These are phyloP conservation scores for Drosophila anomelani DNA, from an alignment of 2,888 invertebrate genomes.

Conservation along the genomic window DNA sequence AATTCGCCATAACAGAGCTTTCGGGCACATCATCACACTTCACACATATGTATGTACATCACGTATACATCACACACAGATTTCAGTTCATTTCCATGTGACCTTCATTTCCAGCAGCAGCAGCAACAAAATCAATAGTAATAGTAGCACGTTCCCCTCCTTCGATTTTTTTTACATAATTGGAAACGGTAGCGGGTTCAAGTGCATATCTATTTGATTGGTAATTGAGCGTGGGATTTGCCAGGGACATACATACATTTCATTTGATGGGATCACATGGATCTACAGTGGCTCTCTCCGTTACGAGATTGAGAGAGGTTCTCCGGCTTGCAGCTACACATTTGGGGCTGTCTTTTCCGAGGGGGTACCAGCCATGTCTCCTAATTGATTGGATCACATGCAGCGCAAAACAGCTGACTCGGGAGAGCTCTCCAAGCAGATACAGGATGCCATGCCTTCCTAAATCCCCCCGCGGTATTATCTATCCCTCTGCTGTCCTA, in stretches of 20 bases:
- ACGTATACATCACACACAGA: conserved; percentile 19
- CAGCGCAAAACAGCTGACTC: not conserved
- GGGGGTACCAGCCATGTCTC: not conserved
- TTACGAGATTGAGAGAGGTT: not conserved
- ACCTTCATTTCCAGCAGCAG: conserved; percentile 73
- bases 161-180: conserved; percentile 32
- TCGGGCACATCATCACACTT: conserved; percentile 6
- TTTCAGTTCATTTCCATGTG: conserved; percentile 59
- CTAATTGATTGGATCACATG: conserved; percentile 2
- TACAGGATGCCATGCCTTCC: not conserved
- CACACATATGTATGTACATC: conserved; percentile 8
- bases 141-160: conserved; percentile 51
- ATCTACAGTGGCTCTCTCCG: not conserved
- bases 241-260: not conserved
- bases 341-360: not conserved
- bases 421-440: conserved; percentile 10
- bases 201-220: conserved; percentile 23
- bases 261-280: conserved; percentile 16
- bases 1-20: conserved; percentile 6
- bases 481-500: not conserved
- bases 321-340: not conserved
- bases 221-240: conserved; percentile 28
- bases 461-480: conserved; percentile 3
- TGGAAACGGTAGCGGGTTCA: conserved; percentile 26
- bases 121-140: conserved; percentile 81